phyloP scores from a whole-genome alignment of 1,140 invertebrate genomes.

The Dysdera silvatica region DNA sequence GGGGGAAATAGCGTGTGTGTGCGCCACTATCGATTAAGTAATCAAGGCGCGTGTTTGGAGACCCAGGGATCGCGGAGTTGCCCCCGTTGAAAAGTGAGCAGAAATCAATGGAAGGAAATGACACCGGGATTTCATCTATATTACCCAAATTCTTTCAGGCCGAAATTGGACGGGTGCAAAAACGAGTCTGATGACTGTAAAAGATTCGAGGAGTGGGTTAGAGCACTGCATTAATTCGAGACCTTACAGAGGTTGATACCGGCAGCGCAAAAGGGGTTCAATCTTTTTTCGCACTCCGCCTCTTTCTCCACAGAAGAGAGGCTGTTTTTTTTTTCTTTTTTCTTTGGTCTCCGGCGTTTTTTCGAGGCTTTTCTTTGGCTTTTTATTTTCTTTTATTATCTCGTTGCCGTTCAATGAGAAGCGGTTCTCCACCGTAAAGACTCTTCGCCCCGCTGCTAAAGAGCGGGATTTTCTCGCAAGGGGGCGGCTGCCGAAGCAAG shows the following conservation, averaged over 20 bases:
- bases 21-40: slow-evolving; percentile 32
- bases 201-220: slow-evolving; percentile 25
- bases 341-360: neutral
- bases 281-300: neutral
- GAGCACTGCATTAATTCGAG: slow-evolving; percentile 29
- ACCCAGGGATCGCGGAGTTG: slow-evolving; percentile 16
- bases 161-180: slow-evolving; percentile 28
- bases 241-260: slow-evolving; percentile 25
- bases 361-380: neutral
- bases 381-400: slow-evolving; percentile 17
- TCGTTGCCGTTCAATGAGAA: slow-evolving; percentile 6
- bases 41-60: slow-evolving; percentile 26
- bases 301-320: neutral
- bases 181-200: slow-evolving; percentile 28
- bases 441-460: too few species aligned
- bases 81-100: slow-evolving; percentile 30
- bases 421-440: too few species aligned
- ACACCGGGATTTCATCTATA: slow-evolving; percentile 30
- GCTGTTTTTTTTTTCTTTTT: slow-evolving; percentile 17
- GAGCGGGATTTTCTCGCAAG: too few species aligned
- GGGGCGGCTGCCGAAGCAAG: too few species aligned
- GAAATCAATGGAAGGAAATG: slow-evolving; percentile 32
- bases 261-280: neutral
- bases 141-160: slow-evolving; percentile 26
- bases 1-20: slow-evolving; percentile 18